Base-by-base conservation (phyloP, 2,797 vertebrate genomes). In the Sparidentex hasta region DNA sequence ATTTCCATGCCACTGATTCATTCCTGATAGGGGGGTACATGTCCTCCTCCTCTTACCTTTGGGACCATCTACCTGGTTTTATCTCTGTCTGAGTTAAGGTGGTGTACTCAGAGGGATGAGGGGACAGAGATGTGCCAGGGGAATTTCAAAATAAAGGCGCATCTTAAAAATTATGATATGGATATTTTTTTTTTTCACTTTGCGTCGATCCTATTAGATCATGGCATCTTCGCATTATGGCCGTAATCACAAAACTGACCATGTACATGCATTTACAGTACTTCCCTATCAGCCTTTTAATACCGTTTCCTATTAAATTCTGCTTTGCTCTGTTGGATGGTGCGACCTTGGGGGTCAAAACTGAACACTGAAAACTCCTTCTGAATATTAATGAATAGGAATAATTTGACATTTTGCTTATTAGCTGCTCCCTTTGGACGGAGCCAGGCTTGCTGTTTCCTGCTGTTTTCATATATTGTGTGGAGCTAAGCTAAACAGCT, bases 221-320 rank as follows among this genome's bases (percentile, higher is more conserved):
- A 38, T 38, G 11, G 38, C 8, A 11, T 11, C 38, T 23, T 61
- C 1, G 38, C 20, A 4, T 12, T 2, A 38, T n/a, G 46, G 21
- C n/a, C 17, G 17, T 21, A 23, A 9, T 55, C 5, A 27, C 43
- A 23, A 62, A 71, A 1, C 38, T 54, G 54, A 71, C 41, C 7
- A 54, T 27, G 9, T 1, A 29, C 9, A 9, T 38, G 9, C 18
- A 56, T 47, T 72, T 57, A 38, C 38, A 20, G 27, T 55, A 16
- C 52, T 47, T 64, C 38, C 47, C 56, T 11, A 13, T 16, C 51
- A 6, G 44, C 11, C 18, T 52, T 46, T 46, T 58, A 29, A 33
- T 51, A 4, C 27, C 18, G 43, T 12, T 29, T 29, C 44, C 14
- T 67, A 46, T 71, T 52, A 48, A 33, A 58, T 74, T 65, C 48